Percentiles rank a stretch among this genome's conserved stretches.
These are phyloP conservation scores for Drosophila aldrichi DNA, from an alignment of 2,888 invertebrate species.

Conservation along the genomic window DNA sequence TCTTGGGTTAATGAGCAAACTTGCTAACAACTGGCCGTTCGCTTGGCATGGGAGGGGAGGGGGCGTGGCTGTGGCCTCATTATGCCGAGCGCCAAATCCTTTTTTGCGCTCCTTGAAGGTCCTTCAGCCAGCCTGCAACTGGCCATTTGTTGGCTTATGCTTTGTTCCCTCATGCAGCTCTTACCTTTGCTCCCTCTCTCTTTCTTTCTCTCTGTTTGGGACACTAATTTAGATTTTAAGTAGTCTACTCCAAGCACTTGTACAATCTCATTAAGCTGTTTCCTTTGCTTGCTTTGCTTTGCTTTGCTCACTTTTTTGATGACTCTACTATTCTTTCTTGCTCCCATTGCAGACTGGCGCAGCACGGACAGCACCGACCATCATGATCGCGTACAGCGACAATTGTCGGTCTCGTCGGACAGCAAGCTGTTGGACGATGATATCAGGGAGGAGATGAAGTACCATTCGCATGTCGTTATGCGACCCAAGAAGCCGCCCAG, in stretches of 20 bases:
- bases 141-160: constrained; percentile 52
- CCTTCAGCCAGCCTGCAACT: constrained; percentile 33
- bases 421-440: constrained; percentile 96
- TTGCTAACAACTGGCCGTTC: constrained; percentile 30
- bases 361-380: constrained; percentile 88
- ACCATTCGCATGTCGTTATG: constrained; percentile 91
- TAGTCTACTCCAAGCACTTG: constrained; percentile 56
- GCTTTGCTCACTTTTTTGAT: constrained; percentile 12
- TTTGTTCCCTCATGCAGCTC: constrained; percentile 26
- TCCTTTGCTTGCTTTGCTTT: constrained; percentile 13
- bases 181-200: not conserved
- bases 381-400: constrained; percentile 94
- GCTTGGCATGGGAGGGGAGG: not conserved
- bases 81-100: constrained; percentile 55
- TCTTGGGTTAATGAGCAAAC: constrained; percentile 52
- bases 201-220: not conserved
- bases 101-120: constrained; percentile 35
- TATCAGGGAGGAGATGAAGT: constrained; percentile 90
- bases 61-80: constrained; percentile 51
- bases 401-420: constrained; percentile 96
- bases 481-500: constrained; percentile 96
- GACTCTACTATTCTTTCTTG: constrained; percentile 21
- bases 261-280: constrained; percentile 69
- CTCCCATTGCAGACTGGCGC: constrained; percentile 89
- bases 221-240: constrained; percentile 59